Base-by-base conservation (phyloP, 2,888 invertebrate species). In the Zaprionus obscuricornis region DNA sequence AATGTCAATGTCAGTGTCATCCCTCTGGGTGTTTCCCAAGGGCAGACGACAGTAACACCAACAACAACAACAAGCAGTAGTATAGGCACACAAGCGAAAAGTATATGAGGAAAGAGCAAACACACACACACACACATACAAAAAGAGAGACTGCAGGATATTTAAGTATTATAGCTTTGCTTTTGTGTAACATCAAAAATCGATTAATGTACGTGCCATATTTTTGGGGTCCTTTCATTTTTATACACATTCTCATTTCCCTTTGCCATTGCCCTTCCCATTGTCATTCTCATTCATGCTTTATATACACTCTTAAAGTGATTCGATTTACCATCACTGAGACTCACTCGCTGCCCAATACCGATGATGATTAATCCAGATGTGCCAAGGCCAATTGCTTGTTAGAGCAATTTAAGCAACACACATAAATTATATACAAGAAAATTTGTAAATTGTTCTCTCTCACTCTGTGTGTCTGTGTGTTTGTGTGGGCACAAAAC, bases 1-100 rank as follows among this genome's bases (percentile, higher is more conserved):
- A 72, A 52, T 56, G 56, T 36, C 57, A 66, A 67, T 59, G 70
- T 22, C 65, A 65, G 52, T 63, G 65, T 34, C 65, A 51, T 20
- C 46, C 20, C 27, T 22, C 7, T 37, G 42, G 47, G 34, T 20
- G 31, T 14, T 34, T 34, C 56, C 52, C 70, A 70, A 67, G 70
- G 64, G 40, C 74, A 75, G 8, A 50, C 54, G 40, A 33, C 39
- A 46, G 52, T 24, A 29, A 10, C 10, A 29, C 22, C 45, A 26
- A 40, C 34, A 14, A 31, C 6, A 3, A 22, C 20, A 46, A 29
- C 51, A 56, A 36, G n/a, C n/a, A n/a, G n/a, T n/a, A n/a, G n/a
- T n/a, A n/a, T n/a, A n/a, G n/a, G n/a, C n/a, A n/a, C n/a, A 33
- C 33, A 13, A 33, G 13, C 33, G 33, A 31, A 11, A 31, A 24